Base-by-base conservation (phyloP, 2,797 vertebrate species). In the Sebastolobus altivelis region DNA sequence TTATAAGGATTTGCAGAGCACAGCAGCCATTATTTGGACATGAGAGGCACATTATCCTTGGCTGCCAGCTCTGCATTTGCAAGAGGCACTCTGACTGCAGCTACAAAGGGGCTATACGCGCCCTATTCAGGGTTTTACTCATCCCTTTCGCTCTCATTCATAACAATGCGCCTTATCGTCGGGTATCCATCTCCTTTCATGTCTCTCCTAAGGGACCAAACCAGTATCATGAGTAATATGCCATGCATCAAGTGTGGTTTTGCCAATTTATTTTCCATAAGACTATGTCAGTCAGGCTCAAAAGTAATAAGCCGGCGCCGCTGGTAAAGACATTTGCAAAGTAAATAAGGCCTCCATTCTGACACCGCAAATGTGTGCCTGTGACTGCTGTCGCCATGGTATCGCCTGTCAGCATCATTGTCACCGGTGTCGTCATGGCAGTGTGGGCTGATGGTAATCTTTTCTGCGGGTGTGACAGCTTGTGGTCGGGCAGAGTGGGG, bases 311-410 rank as follows among this genome's bases (percentile, higher is more conserved):
- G 59, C 59, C 81, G 9, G 60, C 8, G 0, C 76, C 25, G 43
- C 88, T 77, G 88, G 77, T 88, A 79, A 89, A 92, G 85, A 89
- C 89, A 85, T 92, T 91, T 89, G 80, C 80, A 85, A 92, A 92
- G 81, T 87, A 93, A 94, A 93, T 87, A 88, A 75, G 69, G 79
- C 72, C 80, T 85, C 63, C 14, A 56, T 67, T 79, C 86, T 84
- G 70, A 82, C 79, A 83, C 87, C 83, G 20, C 82, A 83, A 85
- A 86, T 77, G 71, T 68, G 70, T 11, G 79, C 72, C 75, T 76
- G 11, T 49, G 68, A 76, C 65, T 75, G 82, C 76, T 20, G 89
- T 91, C 73, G 33, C 89, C 82, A 87, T 83, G 84, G 88, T 3
- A 43, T 54, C 33, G 69, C 58, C 80, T 82, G 87, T 86, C 83